phyloP scores from a whole-genome alignment of 2,888 invertebrate species.

The Nebria brevicollis region DNA sequence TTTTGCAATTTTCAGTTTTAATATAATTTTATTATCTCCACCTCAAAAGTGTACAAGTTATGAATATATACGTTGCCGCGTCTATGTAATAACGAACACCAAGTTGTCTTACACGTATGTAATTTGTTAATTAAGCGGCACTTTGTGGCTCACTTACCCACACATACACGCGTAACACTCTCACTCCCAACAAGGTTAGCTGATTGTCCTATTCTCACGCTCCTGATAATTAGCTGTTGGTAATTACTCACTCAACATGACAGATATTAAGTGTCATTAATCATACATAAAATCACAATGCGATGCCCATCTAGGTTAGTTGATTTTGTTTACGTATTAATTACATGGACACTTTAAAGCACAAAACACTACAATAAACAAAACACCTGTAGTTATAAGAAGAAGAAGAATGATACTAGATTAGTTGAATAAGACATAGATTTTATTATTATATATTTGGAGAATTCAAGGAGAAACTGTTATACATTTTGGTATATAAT shows the following conservation, averaged over 20 bases:
- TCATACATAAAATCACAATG: not conserved
- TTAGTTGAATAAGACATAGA: too few species aligned
- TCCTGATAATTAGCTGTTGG: conserved; percentile 28
- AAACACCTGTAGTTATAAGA: too few species aligned
- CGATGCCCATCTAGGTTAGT: not conserved
- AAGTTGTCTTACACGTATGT: conserved; percentile 19
- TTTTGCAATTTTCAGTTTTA: not conserved
- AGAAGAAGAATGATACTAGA: too few species aligned
- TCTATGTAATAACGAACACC: not conserved
- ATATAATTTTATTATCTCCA: not conserved
- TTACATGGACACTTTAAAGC: not conserved
- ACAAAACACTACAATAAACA: too few species aligned
- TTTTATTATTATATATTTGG: too few species aligned
- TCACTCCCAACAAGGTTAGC: conserved; percentile 29
- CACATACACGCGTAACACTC: not conserved
- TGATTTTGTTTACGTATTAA: not conserved
- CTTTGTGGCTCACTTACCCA: not conserved
- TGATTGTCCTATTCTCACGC: conserved; percentile 44
- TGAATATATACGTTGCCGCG: not conserved
- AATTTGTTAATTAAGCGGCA: conserved; percentile 21
- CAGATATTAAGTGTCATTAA: conserved; percentile 26
- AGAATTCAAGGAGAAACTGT: too few species aligned
- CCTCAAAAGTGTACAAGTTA: not conserved
- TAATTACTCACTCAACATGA: conserved; percentile 37
- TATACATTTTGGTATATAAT: too few species aligned